Conservation (phyloP, 1,140 invertebrate species). For the Capitella teleta region DNA sequence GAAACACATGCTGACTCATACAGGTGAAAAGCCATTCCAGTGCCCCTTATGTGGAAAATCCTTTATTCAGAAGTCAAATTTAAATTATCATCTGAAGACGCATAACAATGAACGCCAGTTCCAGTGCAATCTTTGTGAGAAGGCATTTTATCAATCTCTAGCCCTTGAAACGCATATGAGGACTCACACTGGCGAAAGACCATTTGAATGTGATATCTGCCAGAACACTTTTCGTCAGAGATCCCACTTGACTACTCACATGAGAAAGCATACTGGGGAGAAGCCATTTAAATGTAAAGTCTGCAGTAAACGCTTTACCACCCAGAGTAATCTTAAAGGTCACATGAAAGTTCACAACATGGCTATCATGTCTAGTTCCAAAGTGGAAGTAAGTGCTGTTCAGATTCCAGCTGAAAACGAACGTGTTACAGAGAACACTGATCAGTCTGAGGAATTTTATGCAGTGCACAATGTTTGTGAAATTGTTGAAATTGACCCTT, state of each 20-base stretch:
- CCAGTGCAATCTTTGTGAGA: conserved; percentile 39
- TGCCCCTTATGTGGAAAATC: conserved; percentile 84
- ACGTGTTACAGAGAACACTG: no score
- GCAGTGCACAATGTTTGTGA: not conserved
- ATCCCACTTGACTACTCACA: not conserved
- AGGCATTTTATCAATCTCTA: conserved; percentile 38
- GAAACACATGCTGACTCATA: conserved; percentile 52
- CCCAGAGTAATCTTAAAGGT: not conserved
- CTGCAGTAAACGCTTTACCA: not conserved
- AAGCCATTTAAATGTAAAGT: not conserved
- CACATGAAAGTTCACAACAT: not conserved
- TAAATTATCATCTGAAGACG: conserved; percentile 92
- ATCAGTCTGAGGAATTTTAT: no score
- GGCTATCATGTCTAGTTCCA: not conserved
- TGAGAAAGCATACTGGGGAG: not conserved
- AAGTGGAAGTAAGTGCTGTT: not conserved
- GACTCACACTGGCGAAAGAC: conserved; percentile 39
- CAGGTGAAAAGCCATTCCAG: conserved; percentile 60
- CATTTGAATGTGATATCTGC: conserved; percentile 9
- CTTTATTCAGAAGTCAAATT: conserved; percentile 83
- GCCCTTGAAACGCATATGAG: conserved; percentile 43
- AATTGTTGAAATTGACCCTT: not conserved
- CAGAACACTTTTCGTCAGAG: not conserved
- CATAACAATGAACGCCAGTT: conserved; percentile 49
- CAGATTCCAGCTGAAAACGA: no score